These are phyloP conservation scores for Thripadectes ignobilis DNA, from an alignment of 2,797 vertebrate species.

Conservation along the genomic window DNA sequence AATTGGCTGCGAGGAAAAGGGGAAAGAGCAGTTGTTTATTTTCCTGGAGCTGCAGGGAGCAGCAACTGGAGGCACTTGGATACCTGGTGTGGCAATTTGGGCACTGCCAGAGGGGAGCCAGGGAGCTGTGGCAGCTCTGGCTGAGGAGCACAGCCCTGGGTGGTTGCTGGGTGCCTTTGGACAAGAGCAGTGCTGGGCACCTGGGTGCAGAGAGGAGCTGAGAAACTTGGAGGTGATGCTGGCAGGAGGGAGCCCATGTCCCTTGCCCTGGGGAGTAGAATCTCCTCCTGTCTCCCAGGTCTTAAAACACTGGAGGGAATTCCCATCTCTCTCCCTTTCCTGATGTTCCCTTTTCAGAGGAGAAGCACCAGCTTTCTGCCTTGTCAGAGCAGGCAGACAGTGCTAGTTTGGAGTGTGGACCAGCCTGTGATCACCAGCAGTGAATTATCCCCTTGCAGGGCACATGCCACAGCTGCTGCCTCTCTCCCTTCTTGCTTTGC, in stretches of 20 bases:
- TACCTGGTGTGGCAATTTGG: neutral
- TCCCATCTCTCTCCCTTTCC: neutral
- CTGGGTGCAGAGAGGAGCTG: neutral
- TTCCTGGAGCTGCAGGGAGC: neutral
- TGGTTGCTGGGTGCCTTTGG: neutral
- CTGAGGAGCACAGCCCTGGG: neutral
- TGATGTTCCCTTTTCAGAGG: neutral
- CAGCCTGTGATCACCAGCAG: neutral
- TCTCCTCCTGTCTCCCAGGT: neutral
- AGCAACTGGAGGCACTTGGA: accelerated
- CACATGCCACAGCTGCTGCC: neutral
- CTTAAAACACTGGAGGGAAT: neutral
- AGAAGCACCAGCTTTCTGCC: neutral
- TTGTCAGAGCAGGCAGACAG: neutral
- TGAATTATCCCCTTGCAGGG: neutral
- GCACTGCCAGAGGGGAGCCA: neutral
- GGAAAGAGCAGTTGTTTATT: neutral
- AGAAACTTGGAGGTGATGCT: neutral
- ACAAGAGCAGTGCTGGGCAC: neutral
- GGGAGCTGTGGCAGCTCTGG: neutral
- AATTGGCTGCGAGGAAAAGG: neutral
- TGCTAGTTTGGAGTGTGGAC: neutral
- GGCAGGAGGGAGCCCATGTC: neutral
- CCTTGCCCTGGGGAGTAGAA: neutral
- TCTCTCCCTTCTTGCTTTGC: neutral